Evolutionary conservation across 2,888 invertebrate genomes (phyloP), one percentile per base, ranked within the genome.

Genomic region (Junonia oenone): DNA sequence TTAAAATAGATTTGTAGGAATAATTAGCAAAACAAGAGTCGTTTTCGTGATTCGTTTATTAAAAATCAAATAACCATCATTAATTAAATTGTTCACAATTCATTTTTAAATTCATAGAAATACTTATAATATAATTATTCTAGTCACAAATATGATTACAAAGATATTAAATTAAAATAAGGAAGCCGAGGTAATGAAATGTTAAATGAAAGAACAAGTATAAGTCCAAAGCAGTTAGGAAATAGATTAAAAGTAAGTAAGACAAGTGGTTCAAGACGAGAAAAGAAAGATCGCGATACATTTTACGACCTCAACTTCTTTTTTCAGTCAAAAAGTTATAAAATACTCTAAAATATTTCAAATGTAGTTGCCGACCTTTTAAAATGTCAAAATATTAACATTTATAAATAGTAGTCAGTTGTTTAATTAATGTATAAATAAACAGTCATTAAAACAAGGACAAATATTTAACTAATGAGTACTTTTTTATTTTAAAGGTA

Each of bases 111-210:
- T 69, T 68, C 71, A 72, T 73, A 76, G 63, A 75, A 78, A 63
- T 55, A 60, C 13, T 46, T 27, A 40, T 22, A 53, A 51, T 40
- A 45, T n/a, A 56, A 45, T 49, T 40, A 19, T 38, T 60, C 54
- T 53, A 63, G 45, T 57, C 49, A 58, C 55, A 71, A 61, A 72
- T 65, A 70, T 63, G 69, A 63, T 61, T 71, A 71, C 62, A 77
- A 76, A 78, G 68, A 64, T 57, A 71, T 68, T 74, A 76, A 75
- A 40, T 40, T 19, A 40, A 80, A 78, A 43, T 72, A 81, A 78
- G 69, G 77, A 85, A 85, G 84, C 82, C 66, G 87, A 88, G 86
- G 86, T 73, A 73, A 83, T 82, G 63, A 84, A 89, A 87, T 81
- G 84, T 64, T 58, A 58, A 59, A 55, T 55, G 37, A 50, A 51